Percentiles rank a stretch among this genome's conserved stretches.
Evolutionary conservation across 2,797 vertebrate genomes (phyloP).

Genomic region (Artibeus lituratus): DNA sequence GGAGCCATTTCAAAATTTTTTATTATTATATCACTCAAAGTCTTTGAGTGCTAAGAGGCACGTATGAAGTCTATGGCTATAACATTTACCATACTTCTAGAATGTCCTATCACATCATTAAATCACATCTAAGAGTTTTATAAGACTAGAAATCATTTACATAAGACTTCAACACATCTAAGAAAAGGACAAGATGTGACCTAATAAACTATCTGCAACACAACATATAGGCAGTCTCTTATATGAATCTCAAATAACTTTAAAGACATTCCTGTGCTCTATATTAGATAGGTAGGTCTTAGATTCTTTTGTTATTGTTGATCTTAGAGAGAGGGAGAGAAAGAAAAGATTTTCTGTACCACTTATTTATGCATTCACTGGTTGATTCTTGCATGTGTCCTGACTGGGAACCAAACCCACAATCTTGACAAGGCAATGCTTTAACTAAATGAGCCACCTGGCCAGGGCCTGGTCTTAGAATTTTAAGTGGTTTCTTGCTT

Average conservation of each 20-base stretch:
- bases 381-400: background rate
- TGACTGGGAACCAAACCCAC: background rate
- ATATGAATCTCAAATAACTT: conserved; percentile 38
- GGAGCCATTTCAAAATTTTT: background rate
- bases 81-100: conserved; percentile 31
- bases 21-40: background rate
- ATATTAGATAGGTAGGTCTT: background rate
- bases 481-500: background rate
- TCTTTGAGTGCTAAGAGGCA: background rate
- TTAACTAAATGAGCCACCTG: background rate
- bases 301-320: background rate
- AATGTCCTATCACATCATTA: conserved; percentile 22
- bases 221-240: background rate
- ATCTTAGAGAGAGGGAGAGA: background rate
- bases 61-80: background rate
- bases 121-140: background rate
- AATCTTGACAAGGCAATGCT: background rate
- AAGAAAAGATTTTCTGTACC: background rate
- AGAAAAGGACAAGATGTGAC: background rate
- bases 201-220: conserved; percentile 11
- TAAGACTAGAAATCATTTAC: conserved; percentile 41
- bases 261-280: background rate
- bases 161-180: conserved; percentile 11
- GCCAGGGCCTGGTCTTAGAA: background rate
- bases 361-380: background rate